Evolutionary conservation across 1,140 invertebrate species (phyloP), one percentile per base, ranked within the genome.

Genomic region (Pogonomyrmex californicus): DNA sequence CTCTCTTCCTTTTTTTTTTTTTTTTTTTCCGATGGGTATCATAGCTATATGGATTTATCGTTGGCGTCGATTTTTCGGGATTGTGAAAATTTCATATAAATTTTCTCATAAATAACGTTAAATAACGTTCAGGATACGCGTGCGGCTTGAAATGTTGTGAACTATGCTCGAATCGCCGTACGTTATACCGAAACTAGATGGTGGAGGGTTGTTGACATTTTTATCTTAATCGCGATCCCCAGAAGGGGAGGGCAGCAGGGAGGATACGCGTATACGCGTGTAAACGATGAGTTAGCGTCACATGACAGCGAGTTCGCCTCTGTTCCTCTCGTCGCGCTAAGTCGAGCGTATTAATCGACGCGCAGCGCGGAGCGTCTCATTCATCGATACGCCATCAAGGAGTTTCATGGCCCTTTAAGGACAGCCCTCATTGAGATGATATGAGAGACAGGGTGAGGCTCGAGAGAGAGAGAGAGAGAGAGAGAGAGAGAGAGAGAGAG

Each of bases 261-360:
- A 71, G 41, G 36, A 36, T 4, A 30, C 30, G 38, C 33, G 12
- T 58, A 47, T 23, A 14, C 9, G 79, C 66, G 68, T 82, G 79
- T 70, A 73, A 82, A 73, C 38, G 38, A 60, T 2, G 47, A 44
- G 63, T 68, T 78, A 65, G 33, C 56, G 56, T 66, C 41, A 41
- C 58, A 12, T 41, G 54, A 54, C 38, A 47, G 4, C 41, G 6
- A 33, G 54, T 56, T 66, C 47, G 47, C 41, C 38, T 56, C 41
- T 36, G 3, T 71, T 56, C 23, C 38, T 60, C 51, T 33, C 33
- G 77, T 81, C 79, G 66, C 54, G 66, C 5, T 5, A 60, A 83
- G 54, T 83, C 79, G 68, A 75, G 79, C 79, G 79, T 73, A 30
- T 44, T 70, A 81, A 81, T 81, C 65, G 73, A 44, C 54, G 56